A percentile compares a stretch with the other conserved stretches of the same genome.
These are phyloP conservation scores for Aix galericulata DNA, from an alignment of 2,113 vertebrate species.

Conservation along the genomic window DNA sequence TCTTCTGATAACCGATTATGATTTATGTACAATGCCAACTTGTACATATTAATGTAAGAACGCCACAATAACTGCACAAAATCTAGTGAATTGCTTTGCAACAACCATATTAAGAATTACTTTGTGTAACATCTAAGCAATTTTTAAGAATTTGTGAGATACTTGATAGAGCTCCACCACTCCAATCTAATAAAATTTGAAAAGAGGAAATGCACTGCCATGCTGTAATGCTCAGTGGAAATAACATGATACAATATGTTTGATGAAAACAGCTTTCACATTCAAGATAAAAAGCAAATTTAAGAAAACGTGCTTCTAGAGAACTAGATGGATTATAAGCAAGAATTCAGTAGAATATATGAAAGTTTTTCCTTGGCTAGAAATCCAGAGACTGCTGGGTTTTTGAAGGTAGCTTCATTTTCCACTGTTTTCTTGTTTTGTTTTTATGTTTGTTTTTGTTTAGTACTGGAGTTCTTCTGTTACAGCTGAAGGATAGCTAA, in stretches of 20 bases:
- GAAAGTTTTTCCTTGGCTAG: not conserved
- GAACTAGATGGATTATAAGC: not conserved
- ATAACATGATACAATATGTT: not conserved
- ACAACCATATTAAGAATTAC: not conserved
- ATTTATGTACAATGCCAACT: not conserved
- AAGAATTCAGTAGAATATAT: not conserved
- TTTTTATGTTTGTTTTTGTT: not conserved
- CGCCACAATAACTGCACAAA: not conserved
- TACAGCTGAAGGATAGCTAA: not conserved
- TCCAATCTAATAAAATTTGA: not conserved
- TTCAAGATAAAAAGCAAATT: not conserved
- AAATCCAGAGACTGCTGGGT: not conserved
- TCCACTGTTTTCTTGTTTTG: rapidly evolving
- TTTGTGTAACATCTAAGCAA: not conserved
- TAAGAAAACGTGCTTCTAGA: not conserved
- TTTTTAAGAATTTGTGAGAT: not conserved
- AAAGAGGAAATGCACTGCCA: not conserved
- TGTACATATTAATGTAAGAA: not conserved
- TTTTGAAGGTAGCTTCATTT: not conserved
- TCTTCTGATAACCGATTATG: not conserved
- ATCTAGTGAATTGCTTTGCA: not conserved
- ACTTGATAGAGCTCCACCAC: not conserved
- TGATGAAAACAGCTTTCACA: not conserved
- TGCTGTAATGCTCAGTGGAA: not conserved
- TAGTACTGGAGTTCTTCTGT: not conserved